These are phyloP conservation scores for Pygoscelis adeliae DNA, from an alignment of 2,113 vertebrate species.

Conservation along the genomic window DNA sequence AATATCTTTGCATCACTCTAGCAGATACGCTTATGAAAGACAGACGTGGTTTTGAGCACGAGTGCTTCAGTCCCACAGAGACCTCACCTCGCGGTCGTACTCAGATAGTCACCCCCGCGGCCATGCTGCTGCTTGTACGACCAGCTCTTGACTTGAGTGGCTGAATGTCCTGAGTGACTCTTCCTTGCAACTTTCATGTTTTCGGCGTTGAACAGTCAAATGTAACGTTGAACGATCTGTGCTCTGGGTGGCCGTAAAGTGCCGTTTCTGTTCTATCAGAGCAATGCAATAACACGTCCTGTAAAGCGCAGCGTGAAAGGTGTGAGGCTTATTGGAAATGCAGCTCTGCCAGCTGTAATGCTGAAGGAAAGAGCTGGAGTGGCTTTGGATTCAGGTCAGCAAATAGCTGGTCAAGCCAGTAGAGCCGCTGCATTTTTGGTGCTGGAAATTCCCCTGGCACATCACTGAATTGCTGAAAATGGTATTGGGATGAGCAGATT, in stretches of 20 bases:
- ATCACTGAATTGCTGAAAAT: neutral
- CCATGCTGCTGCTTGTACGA: neutral
- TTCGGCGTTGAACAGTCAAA: neutral
- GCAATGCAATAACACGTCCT: neutral
- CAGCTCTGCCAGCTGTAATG: neutral
- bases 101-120: rapidly evolving
- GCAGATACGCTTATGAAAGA: neutral
- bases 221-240: rapidly evolving
- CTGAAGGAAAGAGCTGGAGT: neutral
- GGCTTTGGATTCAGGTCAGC: neutral
- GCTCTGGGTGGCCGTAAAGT: neutral
- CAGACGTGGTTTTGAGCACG: neutral
- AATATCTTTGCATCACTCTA: neutral
- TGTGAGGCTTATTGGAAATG: neutral
- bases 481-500: rapidly evolving
- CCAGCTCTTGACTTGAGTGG: too few relatives aligned
- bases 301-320: neutral
- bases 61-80: neutral
- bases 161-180: neutral
- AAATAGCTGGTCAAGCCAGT: neutral
- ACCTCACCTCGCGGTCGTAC: rapidly evolving
- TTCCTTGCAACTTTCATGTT: neutral
- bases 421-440: neutral
- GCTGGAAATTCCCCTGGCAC: neutral
- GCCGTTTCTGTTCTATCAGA: neutral